Conservation (phyloP, 2,797 vertebrate species). For the Pseudochirops corinnae region DNA sequence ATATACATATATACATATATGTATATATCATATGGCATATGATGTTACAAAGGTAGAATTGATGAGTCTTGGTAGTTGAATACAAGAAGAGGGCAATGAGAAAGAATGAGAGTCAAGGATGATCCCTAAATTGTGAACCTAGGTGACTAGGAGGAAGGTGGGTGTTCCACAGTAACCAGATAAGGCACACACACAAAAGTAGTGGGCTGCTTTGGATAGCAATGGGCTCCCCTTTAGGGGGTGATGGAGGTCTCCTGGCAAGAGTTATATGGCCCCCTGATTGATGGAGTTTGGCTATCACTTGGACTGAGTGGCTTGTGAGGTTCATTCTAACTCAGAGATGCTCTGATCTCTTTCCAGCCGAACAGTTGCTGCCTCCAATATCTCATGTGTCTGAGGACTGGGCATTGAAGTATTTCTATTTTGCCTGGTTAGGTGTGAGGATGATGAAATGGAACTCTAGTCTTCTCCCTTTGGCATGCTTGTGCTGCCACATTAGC, state of each 20-base stretch:
- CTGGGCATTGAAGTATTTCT: conserved; percentile 48
- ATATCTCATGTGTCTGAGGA: conserved; percentile 10
- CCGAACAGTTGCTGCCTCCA: conserved; percentile 49
- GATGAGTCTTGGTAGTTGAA: background rate
- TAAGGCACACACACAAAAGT: background rate
- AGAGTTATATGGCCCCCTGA: background rate
- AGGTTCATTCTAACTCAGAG: background rate
- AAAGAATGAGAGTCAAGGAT: background rate
- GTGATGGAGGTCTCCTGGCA: background rate
- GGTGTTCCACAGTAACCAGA: background rate
- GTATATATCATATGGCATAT: background rate
- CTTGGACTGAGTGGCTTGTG: background rate
- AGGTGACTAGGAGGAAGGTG: background rate
- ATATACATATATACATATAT: too few relatives aligned
- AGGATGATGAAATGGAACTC: conserved; percentile 46
- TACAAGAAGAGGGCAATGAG: background rate
- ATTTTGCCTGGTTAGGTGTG: conserved; percentile 55
- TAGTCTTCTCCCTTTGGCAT: conserved; percentile 54
- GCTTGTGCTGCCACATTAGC: conserved; percentile 52
- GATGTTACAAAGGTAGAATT: background rate
- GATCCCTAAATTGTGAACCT: background rate
- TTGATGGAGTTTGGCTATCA: background rate
- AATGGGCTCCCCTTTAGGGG: background rate
- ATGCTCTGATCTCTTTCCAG: conserved; percentile 51
- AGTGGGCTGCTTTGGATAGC: background rate